phyloP scores from a whole-genome alignment of 1,140 invertebrate genomes.

The Drosophila lini region DNA sequence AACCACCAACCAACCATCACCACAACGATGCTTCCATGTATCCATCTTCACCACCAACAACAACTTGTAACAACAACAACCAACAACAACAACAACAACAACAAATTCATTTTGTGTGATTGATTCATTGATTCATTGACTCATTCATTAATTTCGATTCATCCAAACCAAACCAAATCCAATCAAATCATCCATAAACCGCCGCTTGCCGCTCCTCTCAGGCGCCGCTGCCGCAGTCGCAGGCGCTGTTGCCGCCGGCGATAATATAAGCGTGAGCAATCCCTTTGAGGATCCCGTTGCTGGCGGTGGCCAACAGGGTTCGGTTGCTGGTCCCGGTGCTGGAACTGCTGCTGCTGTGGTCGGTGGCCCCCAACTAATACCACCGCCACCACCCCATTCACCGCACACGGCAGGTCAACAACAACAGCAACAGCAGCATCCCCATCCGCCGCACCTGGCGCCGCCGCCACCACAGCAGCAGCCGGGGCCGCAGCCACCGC shows the following conservation, averaged over 20 bases:
- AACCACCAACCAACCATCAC: slow-evolving; percentile 44
- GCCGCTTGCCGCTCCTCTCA: slow-evolving; percentile 34
- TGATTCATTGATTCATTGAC: slow-evolving; percentile 70
- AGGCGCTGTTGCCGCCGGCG: slow-evolving; percentile 84
- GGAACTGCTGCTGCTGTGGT: slow-evolving; percentile 59
- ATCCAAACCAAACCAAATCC: slow-evolving; percentile 36
- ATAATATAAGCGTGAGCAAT: slow-evolving; percentile 92
- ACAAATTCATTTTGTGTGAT: slow-evolving; percentile 57
- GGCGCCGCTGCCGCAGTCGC: slow-evolving; percentile 59
- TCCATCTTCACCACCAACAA: slow-evolving; percentile 44
- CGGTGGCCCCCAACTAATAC: slow-evolving; percentile 35
- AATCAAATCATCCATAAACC: slow-evolving; percentile 56
- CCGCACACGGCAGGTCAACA: slow-evolving; percentile 63
- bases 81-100: slow-evolving; percentile 40
- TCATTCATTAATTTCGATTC: slow-evolving; percentile 78
- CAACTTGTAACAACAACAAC: slow-evolving; percentile 21
- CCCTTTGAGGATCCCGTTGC: slow-evolving; percentile 91
- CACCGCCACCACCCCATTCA: slow-evolving; percentile 71
- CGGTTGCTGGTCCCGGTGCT: slow-evolving; percentile 44
- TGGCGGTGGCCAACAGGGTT: slow-evolving; percentile 45
- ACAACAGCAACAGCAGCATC: slow-evolving; percentile 32
- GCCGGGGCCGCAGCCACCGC: slow-evolving; percentile 45
- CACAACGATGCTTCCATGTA: slow-evolving; percentile 54
- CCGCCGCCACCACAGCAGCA: slow-evolving; percentile 40
- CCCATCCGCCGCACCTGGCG: slow-evolving; percentile 46